A percentile compares a stretch with the other conserved stretches of the same genome.
Conservation (phyloP, 2,113 vertebrate genomes). For the Cavia aperea region DNA sequence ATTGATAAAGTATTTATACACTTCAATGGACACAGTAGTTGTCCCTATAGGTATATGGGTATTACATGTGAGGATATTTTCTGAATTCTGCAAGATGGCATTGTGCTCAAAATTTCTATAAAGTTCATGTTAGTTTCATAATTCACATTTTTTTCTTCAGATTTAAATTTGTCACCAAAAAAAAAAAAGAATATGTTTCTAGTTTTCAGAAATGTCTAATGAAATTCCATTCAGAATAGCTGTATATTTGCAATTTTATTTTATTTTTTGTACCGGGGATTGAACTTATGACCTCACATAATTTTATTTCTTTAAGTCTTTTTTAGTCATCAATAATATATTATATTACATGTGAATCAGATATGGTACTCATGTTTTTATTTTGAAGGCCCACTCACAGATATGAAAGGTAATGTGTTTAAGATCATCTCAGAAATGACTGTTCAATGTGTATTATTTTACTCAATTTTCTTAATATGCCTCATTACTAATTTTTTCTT, state of each 20-base stretch:
- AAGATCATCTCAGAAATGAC: not conserved
- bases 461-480: not conserved
- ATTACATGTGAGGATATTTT: not conserved
- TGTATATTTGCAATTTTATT: not conserved
- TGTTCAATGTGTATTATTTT: not conserved
- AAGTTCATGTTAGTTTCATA: not conserved
- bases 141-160: not conserved
- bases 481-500: not conserved
- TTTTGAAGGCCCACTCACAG: not conserved
- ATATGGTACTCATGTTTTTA: not conserved
- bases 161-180: not conserved
- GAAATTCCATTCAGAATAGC: not conserved
- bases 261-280: not conserved
- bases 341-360: not conserved
- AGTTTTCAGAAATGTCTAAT: not conserved
- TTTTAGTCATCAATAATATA: not conserved
- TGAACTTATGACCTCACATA: not conserved
- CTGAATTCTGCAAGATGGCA: not conserved
- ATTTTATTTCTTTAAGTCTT: not conserved
- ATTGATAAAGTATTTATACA: not conserved
- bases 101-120: not conserved
- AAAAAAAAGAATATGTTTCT: not conserved
- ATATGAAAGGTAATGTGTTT: not conserved
- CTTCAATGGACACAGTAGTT: not conserved
- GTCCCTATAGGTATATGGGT: not conserved